Evolutionary conservation across 2,113 vertebrate genomes (phyloP).

Genomic region (Platichthys stellatus): DNA sequence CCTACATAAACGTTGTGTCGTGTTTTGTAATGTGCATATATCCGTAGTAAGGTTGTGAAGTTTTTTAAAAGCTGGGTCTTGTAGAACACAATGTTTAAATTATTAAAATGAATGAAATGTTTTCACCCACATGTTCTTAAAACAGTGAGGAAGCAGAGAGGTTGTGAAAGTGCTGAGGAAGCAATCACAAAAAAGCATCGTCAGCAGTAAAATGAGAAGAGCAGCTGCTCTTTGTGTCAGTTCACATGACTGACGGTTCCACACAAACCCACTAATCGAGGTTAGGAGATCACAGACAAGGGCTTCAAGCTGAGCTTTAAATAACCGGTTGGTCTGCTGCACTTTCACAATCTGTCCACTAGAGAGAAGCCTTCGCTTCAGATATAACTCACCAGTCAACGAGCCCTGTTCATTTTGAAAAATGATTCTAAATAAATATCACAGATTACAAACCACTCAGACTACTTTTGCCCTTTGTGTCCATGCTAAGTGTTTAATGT

Average conservation of each 20-base stretch:
- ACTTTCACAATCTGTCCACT: conserved; percentile 39
- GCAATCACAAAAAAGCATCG: too few species aligned
- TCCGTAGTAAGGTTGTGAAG: not conserved
- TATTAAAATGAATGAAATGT: not conserved
- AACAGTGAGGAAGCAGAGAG: not conserved
- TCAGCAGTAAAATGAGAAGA: conserved; percentile 4
- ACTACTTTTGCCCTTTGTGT: not conserved
- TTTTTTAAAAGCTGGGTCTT: not conserved
- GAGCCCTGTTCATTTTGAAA: not conserved
- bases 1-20: not conserved
- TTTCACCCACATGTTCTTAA: not conserved
- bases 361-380: conserved; percentile 28
- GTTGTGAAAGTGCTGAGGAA: not conserved
- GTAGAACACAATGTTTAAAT: too few species aligned
- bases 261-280: not conserved
- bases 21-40: not conserved
- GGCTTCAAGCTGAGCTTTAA: not conserved
- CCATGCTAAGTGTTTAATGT: not conserved
- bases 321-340: not conserved
- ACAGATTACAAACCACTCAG: not conserved
- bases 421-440: not conserved
- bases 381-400: not conserved
- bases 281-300: not conserved
- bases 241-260: not conserved
- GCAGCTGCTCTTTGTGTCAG: not conserved